A percentile compares a stretch with the other conserved stretches of the same genome.
Conservation (phyloP, 2,888 invertebrate genomes). For the Xestia rhomboidea region DNA sequence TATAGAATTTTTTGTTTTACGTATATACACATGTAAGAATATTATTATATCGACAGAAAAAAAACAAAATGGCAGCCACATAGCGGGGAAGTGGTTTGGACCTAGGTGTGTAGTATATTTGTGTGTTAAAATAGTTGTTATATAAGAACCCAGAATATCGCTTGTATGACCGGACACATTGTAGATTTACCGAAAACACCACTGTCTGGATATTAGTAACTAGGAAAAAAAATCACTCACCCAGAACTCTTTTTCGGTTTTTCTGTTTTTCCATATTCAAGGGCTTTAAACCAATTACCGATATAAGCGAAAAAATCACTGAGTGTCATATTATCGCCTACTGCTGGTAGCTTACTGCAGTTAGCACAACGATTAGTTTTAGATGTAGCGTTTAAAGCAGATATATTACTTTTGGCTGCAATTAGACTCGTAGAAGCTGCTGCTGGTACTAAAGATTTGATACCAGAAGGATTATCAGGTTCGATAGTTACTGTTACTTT, state of each 20-base stretch:
- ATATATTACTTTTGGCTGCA: neutral
- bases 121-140: too few relatives aligned
- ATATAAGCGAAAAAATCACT: constrained; percentile 75
- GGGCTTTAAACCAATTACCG: constrained; percentile 75
- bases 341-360: neutral
- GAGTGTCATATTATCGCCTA: constrained; percentile 57
- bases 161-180: too few relatives aligned
- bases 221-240: constrained; percentile 40
- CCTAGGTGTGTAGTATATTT: too few relatives aligned
- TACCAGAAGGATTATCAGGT: neutral
- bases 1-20: too few relatives aligned
- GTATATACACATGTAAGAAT: too few relatives aligned
- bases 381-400: neutral
- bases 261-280: constrained; percentile 63
- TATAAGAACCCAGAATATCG: too few relatives aligned
- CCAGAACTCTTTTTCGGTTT: constrained; percentile 4
- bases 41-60: too few relatives aligned
- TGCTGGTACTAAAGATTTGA: too few relatives aligned
- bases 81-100: too few relatives aligned
- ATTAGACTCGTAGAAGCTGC: neutral
- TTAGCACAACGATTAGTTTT: neutral
- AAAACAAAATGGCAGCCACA: too few relatives aligned
- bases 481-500: too few relatives aligned
- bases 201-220: neutral
- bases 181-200: neutral